Evolutionary conservation across 2,888 invertebrate species (phyloP).

Genomic region (Thymelicus sylvestris): DNA sequence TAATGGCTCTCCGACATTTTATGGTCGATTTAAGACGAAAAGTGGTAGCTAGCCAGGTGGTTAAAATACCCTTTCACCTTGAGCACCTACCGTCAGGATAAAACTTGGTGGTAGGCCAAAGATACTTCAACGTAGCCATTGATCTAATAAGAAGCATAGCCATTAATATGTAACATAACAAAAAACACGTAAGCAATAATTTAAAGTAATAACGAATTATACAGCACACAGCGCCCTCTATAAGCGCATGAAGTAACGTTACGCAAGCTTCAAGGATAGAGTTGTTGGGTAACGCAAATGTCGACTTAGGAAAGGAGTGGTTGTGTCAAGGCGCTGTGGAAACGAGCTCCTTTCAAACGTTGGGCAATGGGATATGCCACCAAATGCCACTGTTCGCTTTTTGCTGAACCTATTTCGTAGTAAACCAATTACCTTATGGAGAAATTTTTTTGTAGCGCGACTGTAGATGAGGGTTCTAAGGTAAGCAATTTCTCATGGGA

Average conservation of each 20-base stretch:
- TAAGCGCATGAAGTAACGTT: conserved; percentile 50
- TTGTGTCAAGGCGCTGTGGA: conserved; percentile 65
- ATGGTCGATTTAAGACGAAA: too few relatives aligned
- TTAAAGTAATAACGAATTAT: not conserved
- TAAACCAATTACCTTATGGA: not conserved
- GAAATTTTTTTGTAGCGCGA: too few relatives aligned
- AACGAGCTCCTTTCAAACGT: conserved; percentile 66
- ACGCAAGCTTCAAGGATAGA: conserved; percentile 57
- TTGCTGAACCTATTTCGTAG: conserved; percentile 25
- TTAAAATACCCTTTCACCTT: too few relatives aligned
- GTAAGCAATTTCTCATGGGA: too few relatives aligned
- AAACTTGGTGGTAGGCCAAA: too few relatives aligned
- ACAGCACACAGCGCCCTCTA: conserved; percentile 42
- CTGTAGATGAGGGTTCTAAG: too few relatives aligned
- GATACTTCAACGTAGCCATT: too few relatives aligned
- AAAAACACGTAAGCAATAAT: not conserved
- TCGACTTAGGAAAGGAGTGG: conserved; percentile 76
- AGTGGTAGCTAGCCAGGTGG: too few relatives aligned
- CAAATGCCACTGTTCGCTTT: conserved; percentile 55
- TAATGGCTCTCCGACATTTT: too few relatives aligned
- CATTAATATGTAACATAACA: too few relatives aligned
- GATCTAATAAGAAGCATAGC: too few relatives aligned
- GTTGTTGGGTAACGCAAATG: conserved; percentile 59
- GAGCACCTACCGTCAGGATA: too few relatives aligned
- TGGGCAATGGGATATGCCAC: conserved; percentile 66